Base-by-base conservation (phyloP, 64 coral and sea anemone genomes). In the Dendronephthya gigantea region DNA sequence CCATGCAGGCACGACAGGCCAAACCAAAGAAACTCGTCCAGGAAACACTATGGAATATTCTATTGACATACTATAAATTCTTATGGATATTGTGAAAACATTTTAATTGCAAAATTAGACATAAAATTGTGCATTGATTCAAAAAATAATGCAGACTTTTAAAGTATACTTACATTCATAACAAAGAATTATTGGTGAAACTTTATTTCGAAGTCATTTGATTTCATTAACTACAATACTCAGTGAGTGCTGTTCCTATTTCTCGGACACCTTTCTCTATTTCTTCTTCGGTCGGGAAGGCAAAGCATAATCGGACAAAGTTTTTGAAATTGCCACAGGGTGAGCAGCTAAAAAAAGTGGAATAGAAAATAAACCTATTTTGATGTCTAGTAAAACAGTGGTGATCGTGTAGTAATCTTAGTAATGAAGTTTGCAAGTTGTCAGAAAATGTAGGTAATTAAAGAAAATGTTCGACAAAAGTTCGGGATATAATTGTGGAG, bases 41-140 rank as follows among this genome's bases (percentile, higher is more conserved):
- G 29, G 72, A 79, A 79, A 33, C 72, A 79, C 72, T 79, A 12
- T 79, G n/a, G 10, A 79, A 79, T 39, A 79, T n/a, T 62, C 25
- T 27, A 62, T 52, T 12, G 1, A 52, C 50, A 52, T 17, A 17
- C 23, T 16, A 16, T 12, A 16, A 52, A 52, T 16, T 52, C 50
- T 52, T 19, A 62, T 19, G 0, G 6, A 19, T 62, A 62, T 45
- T 45, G 41, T 45, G 41, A 6, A 45, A 45, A 45, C 11, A 6
- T 45, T n/a, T n/a, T n/a, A n/a, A n/a, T n/a, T 6, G 4, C 4
- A 45, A 45, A 45, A 6, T n/a, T n/a, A 11, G 41, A 45, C 41
- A 45, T 45, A 45, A 45, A 45, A 45, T 45, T 45, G 41, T 45
- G 41, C 41, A 45, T 45, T 45, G 41, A 45, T 11, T 6, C 4